Conservation (phyloP, 2,888 invertebrate species). For the Rhaphigaster nebulosa region DNA sequence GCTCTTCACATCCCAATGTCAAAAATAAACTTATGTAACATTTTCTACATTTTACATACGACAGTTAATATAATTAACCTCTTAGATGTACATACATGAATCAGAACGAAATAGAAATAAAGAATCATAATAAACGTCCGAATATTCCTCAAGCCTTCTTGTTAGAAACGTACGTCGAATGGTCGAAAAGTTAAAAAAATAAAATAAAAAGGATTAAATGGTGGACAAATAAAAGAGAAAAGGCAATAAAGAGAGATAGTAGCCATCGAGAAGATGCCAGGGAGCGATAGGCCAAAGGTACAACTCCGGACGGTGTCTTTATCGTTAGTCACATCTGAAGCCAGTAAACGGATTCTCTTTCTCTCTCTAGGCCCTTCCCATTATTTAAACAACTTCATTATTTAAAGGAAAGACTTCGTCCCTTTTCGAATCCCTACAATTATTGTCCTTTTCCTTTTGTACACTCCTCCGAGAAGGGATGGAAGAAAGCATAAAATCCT, state of each 20-base stretch:
- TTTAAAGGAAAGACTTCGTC: conserved; percentile 36
- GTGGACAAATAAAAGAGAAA: background rate
- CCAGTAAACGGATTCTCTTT: conserved; percentile 19
- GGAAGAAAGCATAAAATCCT: conserved; percentile 29
- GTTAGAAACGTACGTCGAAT: background rate
- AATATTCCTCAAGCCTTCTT: background rate
- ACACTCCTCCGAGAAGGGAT: background rate
- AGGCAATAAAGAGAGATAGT: conserved; percentile 46
- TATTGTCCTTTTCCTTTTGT: conserved; percentile 47
- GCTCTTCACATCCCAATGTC: too few species aligned
- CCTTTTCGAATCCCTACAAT: conserved; percentile 5
- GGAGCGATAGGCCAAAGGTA: background rate
- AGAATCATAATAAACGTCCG: background rate
- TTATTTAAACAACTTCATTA: conserved; percentile 50
- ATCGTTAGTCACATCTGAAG: conserved; percentile 23
- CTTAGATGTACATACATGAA: too few species aligned
- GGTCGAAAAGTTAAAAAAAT: background rate
- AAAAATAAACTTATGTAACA: too few species aligned
- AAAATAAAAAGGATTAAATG: background rate
- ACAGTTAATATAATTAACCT: too few species aligned
- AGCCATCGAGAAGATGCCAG: background rate
- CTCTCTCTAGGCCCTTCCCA: background rate
- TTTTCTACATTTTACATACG: too few species aligned
- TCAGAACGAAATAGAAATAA: background rate
- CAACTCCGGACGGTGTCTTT: background rate